Conservation (phyloP, 2,888 invertebrate genomes). For the Synanthedon vespiformis region DNA sequence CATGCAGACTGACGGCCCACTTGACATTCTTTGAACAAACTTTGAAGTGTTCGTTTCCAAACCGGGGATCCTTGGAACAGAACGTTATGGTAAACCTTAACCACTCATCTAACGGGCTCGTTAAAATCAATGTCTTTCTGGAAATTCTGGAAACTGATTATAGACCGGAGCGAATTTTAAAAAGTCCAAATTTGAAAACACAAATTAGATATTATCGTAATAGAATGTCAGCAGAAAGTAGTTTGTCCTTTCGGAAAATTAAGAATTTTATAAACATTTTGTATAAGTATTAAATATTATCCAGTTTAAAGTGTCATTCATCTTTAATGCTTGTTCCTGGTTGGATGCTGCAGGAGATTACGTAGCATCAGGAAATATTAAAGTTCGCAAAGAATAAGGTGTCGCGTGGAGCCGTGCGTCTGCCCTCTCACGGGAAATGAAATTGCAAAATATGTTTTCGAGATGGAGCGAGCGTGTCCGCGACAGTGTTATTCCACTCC, state of each 20-base stretch:
- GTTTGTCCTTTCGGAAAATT: too few species aligned
- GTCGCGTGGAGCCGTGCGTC: slow-evolving; percentile 33
- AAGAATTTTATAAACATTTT: neutral
- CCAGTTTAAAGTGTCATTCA: slow-evolving; percentile 14
- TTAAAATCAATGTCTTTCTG: too few species aligned
- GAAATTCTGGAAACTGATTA: too few species aligned
- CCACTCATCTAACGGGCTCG: too few species aligned
- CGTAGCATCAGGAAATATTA: slow-evolving; percentile 35
- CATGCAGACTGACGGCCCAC: too few species aligned
- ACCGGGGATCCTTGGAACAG: too few species aligned
- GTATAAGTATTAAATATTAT: slow-evolving; percentile 7
- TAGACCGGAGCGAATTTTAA: too few species aligned
- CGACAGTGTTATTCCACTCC: slow-evolving; percentile 7
- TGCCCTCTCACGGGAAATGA: slow-evolving; percentile 48
- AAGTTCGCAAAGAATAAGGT: slow-evolving; percentile 44
- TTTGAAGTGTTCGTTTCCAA: too few species aligned
- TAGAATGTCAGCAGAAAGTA: too few species aligned
- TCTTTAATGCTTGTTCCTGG: slow-evolving; percentile 13
- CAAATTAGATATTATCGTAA: neutral
- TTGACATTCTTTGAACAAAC: too few species aligned
- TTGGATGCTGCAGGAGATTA: slow-evolving; percentile 35
- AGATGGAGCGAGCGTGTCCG: slow-evolving; percentile 37
- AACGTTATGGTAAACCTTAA: too few species aligned
- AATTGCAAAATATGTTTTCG: slow-evolving; percentile 56
- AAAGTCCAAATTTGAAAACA: too few species aligned